Percentiles rank a stretch among this genome's conserved stretches.
Conservation (phyloP, 2,888 invertebrate species). For the Campoletis raptor region DNA sequence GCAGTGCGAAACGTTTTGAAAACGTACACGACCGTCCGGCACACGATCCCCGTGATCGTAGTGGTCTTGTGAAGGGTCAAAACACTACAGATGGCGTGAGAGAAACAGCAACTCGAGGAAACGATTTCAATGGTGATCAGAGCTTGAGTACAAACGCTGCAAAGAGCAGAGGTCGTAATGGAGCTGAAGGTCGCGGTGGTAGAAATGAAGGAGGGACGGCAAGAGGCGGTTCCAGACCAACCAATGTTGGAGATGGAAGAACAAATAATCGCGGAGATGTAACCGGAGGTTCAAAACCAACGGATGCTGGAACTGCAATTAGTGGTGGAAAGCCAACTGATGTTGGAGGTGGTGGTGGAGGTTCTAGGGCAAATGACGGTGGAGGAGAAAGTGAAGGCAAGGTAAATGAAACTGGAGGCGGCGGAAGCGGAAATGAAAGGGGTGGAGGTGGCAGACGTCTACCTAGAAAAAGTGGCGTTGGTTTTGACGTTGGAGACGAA, state of each 20-base stretch:
- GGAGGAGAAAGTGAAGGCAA: constrained; percentile 3
- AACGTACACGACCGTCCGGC: background rate
- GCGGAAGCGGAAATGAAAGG: constrained; percentile 22
- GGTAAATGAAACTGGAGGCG: background rate
- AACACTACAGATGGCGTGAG: background rate
- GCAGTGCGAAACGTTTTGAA: background rate
- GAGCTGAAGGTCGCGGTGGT: constrained; percentile 4
- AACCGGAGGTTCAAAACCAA: background rate
- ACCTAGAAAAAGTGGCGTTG: background rate
- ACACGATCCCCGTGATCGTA: background rate
- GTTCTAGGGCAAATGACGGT: constrained; percentile 12
- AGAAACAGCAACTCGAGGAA: constrained; percentile 15
- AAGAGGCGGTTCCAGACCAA: background rate
- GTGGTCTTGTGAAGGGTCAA: background rate
- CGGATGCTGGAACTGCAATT: background rate
- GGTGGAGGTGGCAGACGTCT: constrained; percentile 28
- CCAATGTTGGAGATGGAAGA: background rate
- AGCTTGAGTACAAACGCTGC: background rate
- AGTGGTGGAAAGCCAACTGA: background rate
- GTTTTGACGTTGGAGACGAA: background rate
- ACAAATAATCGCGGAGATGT: background rate
- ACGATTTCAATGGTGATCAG: constrained; percentile 8
- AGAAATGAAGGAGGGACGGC: background rate
- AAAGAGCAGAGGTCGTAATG: background rate
- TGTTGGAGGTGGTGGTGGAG: background rate